Conservation (phyloP, 2,888 invertebrate genomes). For the Drosophila robusta region DNA sequence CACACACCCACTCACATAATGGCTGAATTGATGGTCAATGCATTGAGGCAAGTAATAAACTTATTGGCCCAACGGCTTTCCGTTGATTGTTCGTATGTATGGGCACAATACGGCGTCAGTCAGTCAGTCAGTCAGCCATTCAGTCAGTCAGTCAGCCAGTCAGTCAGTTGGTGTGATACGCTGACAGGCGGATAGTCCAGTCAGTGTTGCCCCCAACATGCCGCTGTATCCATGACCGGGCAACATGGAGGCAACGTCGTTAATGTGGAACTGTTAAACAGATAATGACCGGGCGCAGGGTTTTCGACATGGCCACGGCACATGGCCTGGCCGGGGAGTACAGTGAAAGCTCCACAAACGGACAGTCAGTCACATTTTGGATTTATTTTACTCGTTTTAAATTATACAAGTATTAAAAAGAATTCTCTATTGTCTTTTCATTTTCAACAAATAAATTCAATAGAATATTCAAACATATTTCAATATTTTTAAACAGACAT, state of each 20-base stretch:
- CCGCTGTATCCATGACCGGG: conserved; percentile 64
- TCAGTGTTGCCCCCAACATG: conserved; percentile 23
- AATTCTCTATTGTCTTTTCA: no score
- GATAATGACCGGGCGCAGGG: conserved; percentile 72
- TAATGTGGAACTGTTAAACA: conserved; percentile 82
- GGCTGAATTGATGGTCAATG: conserved; percentile 67
- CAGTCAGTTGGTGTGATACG: background rate
- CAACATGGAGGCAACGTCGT: conserved; percentile 48
- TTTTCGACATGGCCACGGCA: conserved; percentile 26
- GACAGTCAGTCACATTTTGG: no score
- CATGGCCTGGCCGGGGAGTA: conserved; percentile 2
- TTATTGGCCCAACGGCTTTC: conserved; percentile 77
- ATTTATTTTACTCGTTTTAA: no score
- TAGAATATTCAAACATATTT: no score
- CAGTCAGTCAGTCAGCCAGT: conserved; percentile 5
- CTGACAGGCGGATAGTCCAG: conserved; percentile 1
- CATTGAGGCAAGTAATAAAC: conserved; percentile 79
- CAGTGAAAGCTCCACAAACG: background rate
- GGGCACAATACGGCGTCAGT: conserved; percentile 51
- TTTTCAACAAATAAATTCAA: no score
- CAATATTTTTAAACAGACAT: no score
- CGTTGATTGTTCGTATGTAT: conserved; percentile 66
- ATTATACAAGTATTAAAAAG: no score
- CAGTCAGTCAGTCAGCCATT: conserved; percentile 8
- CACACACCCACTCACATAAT: conserved; percentile 11